Evolutionary conservation across 2,113 vertebrate genomes (phyloP), one percentile per base, ranked within the genome.

Genomic region (Burhinus oedicnemus): DNA sequence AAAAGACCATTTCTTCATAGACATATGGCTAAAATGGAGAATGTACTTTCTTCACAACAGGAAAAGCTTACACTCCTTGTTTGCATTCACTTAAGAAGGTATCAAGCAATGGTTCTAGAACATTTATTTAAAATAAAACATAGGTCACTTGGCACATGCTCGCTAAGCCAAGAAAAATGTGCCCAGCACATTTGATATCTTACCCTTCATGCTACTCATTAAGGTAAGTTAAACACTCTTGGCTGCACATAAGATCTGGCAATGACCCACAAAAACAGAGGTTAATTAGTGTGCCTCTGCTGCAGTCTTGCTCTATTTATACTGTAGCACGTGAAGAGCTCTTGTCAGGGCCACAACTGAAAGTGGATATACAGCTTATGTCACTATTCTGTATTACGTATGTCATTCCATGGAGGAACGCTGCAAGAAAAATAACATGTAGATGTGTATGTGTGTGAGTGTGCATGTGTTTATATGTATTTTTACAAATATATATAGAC

Each of bases 241-340:
- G 71, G 62, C 87, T 91, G 70, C 89, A 62, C 36, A 17, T 70
- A 54, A 69, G 78, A 93, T 91, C 42, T 89, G 66, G 70, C 66
- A 93, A 36, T 83, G 95, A 95, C 78, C 95, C 91, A 80, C 76
- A 77, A 95, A 96, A 88, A 3, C 22, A 76, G 69, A 69, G 87
- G 94, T 83, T 97, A 95, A 95, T 97, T 95, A 77, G 22, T 55
- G 45, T 27, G 74, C 26, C 49, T 91, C 40, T 81, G 42, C 12
- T 26, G 25, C 58, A 30, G 54, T 83, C 61, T 22, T 90, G 26
- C 34, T 72, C 36, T 90, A 27, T 87, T 83, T 76, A 87, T 22
- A 29, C 9, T 18, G 23, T 15, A 70, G 26, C 1, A 4, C 10
- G 6, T 20, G 54, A 71, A 54, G 52, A 69, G 42, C 42, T 47